Base-by-base conservation (phyloP, 1,140 invertebrate genomes). In the Amphibalanus amphitrite region DNA sequence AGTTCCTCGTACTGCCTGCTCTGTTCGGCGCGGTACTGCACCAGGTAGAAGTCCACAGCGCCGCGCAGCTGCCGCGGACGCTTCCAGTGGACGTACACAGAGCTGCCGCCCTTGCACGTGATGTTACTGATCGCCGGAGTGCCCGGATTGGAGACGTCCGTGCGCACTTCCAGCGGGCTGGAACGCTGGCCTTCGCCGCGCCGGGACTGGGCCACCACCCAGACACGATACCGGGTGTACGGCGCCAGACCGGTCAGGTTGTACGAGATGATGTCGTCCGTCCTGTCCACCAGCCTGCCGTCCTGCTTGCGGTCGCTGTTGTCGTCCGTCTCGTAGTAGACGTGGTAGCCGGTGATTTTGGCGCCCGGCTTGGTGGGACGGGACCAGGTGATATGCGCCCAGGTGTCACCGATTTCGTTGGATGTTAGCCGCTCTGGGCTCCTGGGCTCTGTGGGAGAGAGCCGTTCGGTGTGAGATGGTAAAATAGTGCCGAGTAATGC, bases 61-160 rank as follows among this genome's bases (percentile, higher is more conserved):
- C 68, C 73, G 38, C 65, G 65, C 25, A 72, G 28, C n/a, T 26
- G 40, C 65, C 28, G 33, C 26, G 72, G 72, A 8, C 30, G 67
- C 64, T 26, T 38, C 73, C 73, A 74, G 47, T 74, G 65, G 25
- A 74, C 38, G 71, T 38, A 74, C 28, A 73, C 65, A 3, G 73
- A 69, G n/a, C 70, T 30, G 29, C 65, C 67, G 40, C 68, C 40
- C 15, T 17, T 25, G 38, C 73, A 74, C n/a, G 73, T 74, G 40
- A 74, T 29, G 47, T 74, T 74, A 25, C 26, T 26, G 67, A 74
- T 20, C 8, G 68, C 15, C 20, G 73, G 73, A 17, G 67, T 59
- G 23, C 26, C 25, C 28, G 73, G 73, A 25, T 73, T 33, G 15
- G 28, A 38, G 28, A 74, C 71, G 47, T 74, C 73, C 13, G 72